phyloP scores from a whole-genome alignment of 2,888 invertebrate genomes.

The Epicampocera succincta region DNA sequence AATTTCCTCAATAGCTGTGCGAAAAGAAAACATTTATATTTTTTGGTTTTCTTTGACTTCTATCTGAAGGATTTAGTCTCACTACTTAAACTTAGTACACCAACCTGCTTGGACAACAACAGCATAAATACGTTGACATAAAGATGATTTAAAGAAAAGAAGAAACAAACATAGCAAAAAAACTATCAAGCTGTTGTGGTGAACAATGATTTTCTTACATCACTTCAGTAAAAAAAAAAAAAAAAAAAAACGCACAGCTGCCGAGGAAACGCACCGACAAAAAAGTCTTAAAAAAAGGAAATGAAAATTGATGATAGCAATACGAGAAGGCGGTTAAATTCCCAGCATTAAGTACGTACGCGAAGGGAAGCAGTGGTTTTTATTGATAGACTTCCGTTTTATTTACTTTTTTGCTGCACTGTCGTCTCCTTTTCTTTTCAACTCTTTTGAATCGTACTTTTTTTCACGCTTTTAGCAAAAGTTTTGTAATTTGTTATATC shows the following conservation, averaged over 20 bases:
- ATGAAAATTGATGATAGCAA: constrained; percentile 56
- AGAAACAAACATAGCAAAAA: not conserved
- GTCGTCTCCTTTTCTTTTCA: not conserved
- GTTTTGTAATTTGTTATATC: constrained; percentile 22
- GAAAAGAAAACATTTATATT: no score
- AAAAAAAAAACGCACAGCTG: constrained; percentile 18
- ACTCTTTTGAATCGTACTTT: not conserved
- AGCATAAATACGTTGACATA: not conserved
- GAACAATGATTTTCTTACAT: constrained; percentile 18
- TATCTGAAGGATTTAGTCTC: not conserved
- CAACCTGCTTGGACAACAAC: not conserved
- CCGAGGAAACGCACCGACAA: not conserved
- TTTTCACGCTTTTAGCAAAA: not conserved
- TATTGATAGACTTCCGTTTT: constrained; percentile 56
- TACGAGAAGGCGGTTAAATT: constrained; percentile 37
- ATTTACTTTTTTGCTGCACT: constrained; percentile 4
- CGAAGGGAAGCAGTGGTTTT: constrained; percentile 7
- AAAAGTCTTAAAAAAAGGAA: constrained; percentile 20
- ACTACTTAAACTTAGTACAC: constrained; percentile 15
- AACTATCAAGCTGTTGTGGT: not conserved
- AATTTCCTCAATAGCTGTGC: no score
- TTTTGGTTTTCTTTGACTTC: no score
- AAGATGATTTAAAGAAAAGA: not conserved
- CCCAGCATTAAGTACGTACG: constrained; percentile 19
- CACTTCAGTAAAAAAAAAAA: constrained; percentile 16